phyloP scores from a whole-genome alignment of 2,797 vertebrate species.

The Ptychobarbus kaznakovi region DNA sequence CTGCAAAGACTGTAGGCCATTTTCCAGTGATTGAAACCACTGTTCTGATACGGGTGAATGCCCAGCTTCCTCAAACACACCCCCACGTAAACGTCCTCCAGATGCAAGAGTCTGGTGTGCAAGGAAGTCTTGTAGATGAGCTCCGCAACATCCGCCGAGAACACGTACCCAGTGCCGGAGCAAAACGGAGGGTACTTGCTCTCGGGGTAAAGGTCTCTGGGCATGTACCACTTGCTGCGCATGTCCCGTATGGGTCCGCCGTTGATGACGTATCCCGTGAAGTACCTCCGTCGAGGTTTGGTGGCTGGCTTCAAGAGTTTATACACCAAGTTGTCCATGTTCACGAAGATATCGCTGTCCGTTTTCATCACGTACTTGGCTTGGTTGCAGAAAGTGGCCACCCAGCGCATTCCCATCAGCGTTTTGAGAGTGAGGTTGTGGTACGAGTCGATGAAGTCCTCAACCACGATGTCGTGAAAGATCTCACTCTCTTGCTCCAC shows the following conservation, averaged over 20 bases:
- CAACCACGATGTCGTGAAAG: conserved; percentile 89
- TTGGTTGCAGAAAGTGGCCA: conserved; percentile 88
- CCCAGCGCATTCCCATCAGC: conserved; percentile 90
- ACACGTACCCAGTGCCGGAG: conserved; percentile 96
- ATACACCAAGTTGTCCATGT: conserved; percentile 93
- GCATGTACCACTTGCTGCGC: conserved; percentile 99
- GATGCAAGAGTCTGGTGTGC: conserved; percentile 94
- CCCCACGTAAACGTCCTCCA: conserved; percentile 97
- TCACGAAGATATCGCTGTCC: conserved; percentile 92
- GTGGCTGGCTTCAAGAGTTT: conserved; percentile 94
- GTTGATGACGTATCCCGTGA: conserved; percentile 96
- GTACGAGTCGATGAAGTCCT: conserved; percentile 90
- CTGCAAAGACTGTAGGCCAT: conserved; percentile 98
- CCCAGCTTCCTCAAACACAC: conserved; percentile 95
- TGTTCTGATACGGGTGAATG: conserved; percentile 98
- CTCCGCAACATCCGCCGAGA: conserved; percentile 95
- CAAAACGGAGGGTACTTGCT: conserved; percentile 98
- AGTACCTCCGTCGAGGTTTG: conserved; percentile 93
- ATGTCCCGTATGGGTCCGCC: conserved; percentile 95
- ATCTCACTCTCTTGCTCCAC: conserved; percentile 94
- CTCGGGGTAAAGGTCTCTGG: conserved; percentile 93
- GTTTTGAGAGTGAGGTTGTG: conserved; percentile 91
- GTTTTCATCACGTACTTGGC: conserved; percentile 92
- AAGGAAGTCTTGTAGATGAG: conserved; percentile 96
- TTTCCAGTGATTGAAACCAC: conserved; percentile 99